Percentiles rank a stretch among this genome's conserved stretches.
Conservation (phyloP, 2,113 vertebrate species). For the Hippocampus comes region DNA sequence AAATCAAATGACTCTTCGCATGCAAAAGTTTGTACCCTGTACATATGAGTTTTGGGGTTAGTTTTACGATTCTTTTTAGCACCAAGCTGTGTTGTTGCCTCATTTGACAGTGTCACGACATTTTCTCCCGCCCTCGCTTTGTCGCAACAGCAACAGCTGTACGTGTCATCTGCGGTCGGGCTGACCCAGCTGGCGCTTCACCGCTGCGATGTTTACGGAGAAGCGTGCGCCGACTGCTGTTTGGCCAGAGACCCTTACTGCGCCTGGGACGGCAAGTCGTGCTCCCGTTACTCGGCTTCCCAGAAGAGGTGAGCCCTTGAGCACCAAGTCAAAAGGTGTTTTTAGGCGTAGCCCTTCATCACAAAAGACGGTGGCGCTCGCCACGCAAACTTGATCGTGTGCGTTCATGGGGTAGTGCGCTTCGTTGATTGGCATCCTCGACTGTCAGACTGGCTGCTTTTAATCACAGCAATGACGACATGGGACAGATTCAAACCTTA, state of each 20-base stretch:
- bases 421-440: background rate
- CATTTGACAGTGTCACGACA: background rate
- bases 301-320: conserved; percentile 84
- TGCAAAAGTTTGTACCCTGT: background rate
- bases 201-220: conserved; percentile 89
- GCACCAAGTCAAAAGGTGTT: conserved; percentile 2
- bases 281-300: conserved; percentile 90
- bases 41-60: background rate
- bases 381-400: too few species aligned
- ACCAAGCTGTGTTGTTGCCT: background rate
- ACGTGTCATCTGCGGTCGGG: conserved; percentile 84
- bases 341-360: too few species aligned
- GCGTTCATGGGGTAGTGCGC: too few species aligned
- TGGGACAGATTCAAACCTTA: too few species aligned
- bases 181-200: conserved; percentile 94
- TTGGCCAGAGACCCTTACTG: conserved; percentile 95
- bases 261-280: conserved; percentile 95
- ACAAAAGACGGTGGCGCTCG: too few species aligned
- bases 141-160: conserved; percentile 90
- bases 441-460: conserved; percentile 27
- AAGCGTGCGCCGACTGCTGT: conserved; percentile 95
- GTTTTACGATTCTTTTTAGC: background rate
- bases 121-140: conserved; percentile 2
- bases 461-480: background rate
- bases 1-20: background rate